Base-by-base conservation (phyloP, 1,140 invertebrate genomes). In the Drosophila serrata region DNA sequence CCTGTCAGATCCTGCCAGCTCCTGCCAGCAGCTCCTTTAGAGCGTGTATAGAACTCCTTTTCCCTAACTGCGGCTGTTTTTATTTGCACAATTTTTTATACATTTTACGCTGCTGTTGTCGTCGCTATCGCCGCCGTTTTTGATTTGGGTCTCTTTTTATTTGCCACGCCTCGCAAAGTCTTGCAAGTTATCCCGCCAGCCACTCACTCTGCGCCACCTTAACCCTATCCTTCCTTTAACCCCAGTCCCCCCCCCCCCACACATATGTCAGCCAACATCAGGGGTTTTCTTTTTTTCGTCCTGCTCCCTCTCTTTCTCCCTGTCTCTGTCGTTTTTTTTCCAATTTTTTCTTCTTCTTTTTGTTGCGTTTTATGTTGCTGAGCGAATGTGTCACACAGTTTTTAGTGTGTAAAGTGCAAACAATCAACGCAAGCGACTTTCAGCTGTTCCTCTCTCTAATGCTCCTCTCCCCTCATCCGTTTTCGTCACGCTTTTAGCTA, bases 361-460 rank as follows among this genome's bases (percentile, higher is more conserved):
- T 60, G 51, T 56, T 59, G 67, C 63, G 35, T 77, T 81, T 59
- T 62, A 61, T 62, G 48, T 48, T 61, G 70, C 70, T 58, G 68
- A 74, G 58, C 68, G 74, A 46, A 75, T 78, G 75, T 84, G 65
- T 84, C 72, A 77, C 60, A 67, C 61, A 79, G 76, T 87, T 87
- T 78, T 88, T 77, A 84, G 84, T 84, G 80, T 80, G 76, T 65
- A 87, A 88, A 87, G 84, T 87, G 82, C 82, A 87, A 87, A 87
- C 82, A 87, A 87, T 87, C 82, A 87, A 82, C 84, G 73, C 84
- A 53, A 80, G 82, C 84, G 84, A 87, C 79, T 88, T 87, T 79
- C 68, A 72, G 81, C 81, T 75, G 70, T 68, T 70, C 49, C 80
- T 27, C 13, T 11, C 6, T 2, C 22, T n/a, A n/a, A n/a, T n/a